A percentile compares a stretch with the other conserved stretches of the same genome.
phyloP scores from a whole-genome alignment of 2,797 vertebrate species.

The Sebastes vulpes region DNA sequence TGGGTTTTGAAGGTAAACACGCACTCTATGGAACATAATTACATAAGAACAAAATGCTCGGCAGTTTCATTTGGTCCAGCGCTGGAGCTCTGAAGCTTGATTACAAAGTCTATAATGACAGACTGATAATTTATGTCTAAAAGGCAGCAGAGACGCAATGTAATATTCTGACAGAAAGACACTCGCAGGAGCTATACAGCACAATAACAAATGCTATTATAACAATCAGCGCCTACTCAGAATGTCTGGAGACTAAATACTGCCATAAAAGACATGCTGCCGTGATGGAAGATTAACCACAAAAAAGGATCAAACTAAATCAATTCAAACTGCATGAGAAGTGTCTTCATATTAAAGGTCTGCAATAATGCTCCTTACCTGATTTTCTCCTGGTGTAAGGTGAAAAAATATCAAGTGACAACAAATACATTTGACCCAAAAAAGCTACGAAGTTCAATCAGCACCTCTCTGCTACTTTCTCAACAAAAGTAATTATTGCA shows the following conservation, averaged over 20 bases:
- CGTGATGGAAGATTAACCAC: not conserved
- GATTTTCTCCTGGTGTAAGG: not conserved
- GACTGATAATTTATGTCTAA: slow-evolving; percentile 26
- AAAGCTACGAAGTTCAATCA: not conserved
- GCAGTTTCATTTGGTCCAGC: slow-evolving; percentile 10
- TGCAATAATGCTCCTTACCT: not conserved
- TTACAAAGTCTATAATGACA: slow-evolving; percentile 42
- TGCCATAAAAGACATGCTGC: not conserved
- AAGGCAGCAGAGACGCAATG: slow-evolving; percentile 18
- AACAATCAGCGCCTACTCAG: not conserved
- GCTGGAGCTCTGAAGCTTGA: slow-evolving; percentile 18
- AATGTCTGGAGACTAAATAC: slow-evolving; percentile 4
- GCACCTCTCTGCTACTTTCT: not conserved
- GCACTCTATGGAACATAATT: slow-evolving; percentile 12
- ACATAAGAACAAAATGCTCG: slow-evolving; percentile 27
- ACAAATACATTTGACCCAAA: not conserved
- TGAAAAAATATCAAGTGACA: not conserved
- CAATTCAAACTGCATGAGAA: not conserved
- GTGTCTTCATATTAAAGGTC: not conserved
- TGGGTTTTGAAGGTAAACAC: not conserved
- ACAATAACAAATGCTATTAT: not conserved
- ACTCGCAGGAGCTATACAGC: not conserved
- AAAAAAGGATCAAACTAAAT: not conserved
- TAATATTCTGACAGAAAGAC: slow-evolving; percentile 11
- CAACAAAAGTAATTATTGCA: slow-evolving; percentile 3